phyloP scores from a whole-genome alignment of 2,113 vertebrate genomes.

The Tiliqua scincoides region DNA sequence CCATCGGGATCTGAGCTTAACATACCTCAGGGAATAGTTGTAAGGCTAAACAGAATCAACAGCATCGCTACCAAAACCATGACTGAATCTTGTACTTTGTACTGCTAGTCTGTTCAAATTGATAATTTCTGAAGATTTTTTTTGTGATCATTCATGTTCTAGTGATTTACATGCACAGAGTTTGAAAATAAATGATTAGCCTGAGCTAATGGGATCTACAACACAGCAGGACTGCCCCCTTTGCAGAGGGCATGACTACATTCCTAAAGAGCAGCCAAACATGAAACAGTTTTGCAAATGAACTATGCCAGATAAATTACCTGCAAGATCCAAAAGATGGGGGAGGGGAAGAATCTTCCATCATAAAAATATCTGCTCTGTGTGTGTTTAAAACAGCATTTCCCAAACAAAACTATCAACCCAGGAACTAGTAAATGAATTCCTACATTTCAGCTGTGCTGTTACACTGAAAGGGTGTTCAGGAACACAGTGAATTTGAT shows the following conservation, averaged over 20 bases:
- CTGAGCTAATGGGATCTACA: neutral
- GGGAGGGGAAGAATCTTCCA: neutral
- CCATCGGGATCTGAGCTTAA: neutral
- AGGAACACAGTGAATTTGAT: neutral
- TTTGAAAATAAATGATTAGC: neutral
- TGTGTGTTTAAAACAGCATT: neutral
- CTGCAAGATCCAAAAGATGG: neutral
- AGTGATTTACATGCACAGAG: neutral
- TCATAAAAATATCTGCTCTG: neutral
- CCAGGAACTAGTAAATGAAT: slow-evolving; percentile 4
- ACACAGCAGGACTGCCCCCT: neutral
- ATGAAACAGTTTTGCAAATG: neutral
- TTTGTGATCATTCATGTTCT: neutral
- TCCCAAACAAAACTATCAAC: neutral
- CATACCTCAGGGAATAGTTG: no score
- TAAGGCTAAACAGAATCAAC: neutral
- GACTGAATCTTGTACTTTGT: no score
- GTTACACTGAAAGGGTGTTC: neutral
- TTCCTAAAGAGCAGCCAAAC: neutral
- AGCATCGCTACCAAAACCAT: neutral
- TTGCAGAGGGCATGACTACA: neutral
- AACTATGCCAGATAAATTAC: neutral
- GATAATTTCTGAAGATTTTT: neutral
- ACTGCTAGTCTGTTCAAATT: neutral
- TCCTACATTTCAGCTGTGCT: neutral